Percentiles rank a stretch among this genome's conserved stretches.
phyloP scores from a whole-genome alignment of 2,113 vertebrate species.

The Asarcornis scutulata region DNA sequence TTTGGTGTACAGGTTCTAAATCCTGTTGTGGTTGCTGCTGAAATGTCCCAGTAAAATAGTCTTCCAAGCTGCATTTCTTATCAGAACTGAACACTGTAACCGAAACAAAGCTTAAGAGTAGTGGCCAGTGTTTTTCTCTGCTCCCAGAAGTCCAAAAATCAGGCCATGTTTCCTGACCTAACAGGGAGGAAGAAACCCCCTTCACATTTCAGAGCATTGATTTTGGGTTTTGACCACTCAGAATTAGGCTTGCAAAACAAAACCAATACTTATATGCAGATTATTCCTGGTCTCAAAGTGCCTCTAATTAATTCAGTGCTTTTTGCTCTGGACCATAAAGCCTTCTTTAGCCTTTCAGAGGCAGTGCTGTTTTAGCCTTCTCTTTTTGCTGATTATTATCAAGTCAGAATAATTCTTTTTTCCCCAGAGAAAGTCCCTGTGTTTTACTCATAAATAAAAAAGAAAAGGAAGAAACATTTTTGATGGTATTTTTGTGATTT shows the following conservation, averaged over 20 bases:
- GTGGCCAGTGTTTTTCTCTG: not conserved
- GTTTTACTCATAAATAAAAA: conserved; percentile 55
- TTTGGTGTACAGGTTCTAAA: not conserved
- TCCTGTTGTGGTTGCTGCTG: not conserved
- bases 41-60: not conserved
- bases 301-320: not conserved
- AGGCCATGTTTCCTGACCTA: not conserved
- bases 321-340: not conserved
- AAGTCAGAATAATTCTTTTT: conserved; percentile 48
- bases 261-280: not conserved
- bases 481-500: conserved; percentile 53
- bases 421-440: conserved; percentile 30
- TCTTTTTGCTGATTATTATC: conserved; percentile 16
- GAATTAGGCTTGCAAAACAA: not conserved
- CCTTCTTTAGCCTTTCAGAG: not conserved
- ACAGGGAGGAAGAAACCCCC: not conserved
- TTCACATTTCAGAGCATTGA: not conserved
- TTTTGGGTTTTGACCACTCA: not conserved
- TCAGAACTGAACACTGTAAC: not conserved
- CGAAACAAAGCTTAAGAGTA: not conserved
- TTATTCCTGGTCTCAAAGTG: not conserved
- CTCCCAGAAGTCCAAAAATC: not conserved
- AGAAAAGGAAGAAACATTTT: conserved; percentile 24
- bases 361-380: not conserved
- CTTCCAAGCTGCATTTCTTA: not conserved